Evolutionary conservation across 2,113 vertebrate species (phyloP).

Genomic region (Lonchura striata): DNA sequence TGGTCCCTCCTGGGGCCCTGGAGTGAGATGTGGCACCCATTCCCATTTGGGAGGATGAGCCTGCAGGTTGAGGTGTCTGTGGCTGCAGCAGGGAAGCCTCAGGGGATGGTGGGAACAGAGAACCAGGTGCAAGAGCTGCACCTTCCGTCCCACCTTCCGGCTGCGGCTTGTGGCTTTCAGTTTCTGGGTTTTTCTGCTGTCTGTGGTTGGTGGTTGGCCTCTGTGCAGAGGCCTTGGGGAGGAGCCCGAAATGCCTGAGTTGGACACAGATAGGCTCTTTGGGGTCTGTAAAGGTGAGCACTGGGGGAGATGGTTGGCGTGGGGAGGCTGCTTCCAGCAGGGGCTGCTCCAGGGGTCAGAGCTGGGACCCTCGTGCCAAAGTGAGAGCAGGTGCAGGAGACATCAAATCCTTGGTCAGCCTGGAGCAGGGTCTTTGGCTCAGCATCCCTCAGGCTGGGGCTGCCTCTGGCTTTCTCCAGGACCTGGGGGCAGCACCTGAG

Average conservation of each 20-base stretch:
- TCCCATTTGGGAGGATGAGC: background rate
- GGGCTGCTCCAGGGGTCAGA: background rate
- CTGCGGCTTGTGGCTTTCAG: background rate
- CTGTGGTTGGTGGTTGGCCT: background rate
- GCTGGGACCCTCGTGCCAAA: background rate
- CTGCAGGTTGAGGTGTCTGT: background rate
- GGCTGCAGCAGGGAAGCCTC: background rate
- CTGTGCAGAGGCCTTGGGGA: background rate
- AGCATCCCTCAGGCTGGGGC: background rate
- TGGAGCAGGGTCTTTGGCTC: background rate
- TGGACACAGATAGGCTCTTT: background rate
- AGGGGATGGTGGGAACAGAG: background rate
- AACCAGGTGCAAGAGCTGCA: background rate
- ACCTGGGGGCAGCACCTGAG: background rate
- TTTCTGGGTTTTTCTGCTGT: background rate
- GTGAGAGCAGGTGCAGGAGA: background rate
- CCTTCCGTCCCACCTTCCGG: background rate
- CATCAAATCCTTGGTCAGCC: background rate
- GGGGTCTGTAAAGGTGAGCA: fast-evolving
- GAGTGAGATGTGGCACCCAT: fast-evolving
- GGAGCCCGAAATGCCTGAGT: fast-evolving
- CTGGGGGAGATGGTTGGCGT: fast-evolving
- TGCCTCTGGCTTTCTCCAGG: background rate
- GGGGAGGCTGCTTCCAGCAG: background rate
- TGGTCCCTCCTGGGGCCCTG: background rate